Percentiles rank a stretch among this genome's conserved stretches.
phyloP scores from a whole-genome alignment of 2,797 vertebrate species.

The Monodelphis domestica region DNA sequence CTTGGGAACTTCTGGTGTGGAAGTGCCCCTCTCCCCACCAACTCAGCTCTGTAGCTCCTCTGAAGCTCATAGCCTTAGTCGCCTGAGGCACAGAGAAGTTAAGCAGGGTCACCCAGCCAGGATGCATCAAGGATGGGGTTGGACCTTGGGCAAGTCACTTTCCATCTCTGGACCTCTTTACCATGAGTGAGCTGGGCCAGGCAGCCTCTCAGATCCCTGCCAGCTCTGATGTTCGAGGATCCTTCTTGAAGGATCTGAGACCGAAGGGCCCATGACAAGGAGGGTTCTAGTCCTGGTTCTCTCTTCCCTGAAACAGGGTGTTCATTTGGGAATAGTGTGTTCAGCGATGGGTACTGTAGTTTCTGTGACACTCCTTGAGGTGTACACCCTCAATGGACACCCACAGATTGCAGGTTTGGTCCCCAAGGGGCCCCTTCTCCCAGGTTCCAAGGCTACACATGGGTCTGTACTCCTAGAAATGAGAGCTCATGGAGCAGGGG shows the following conservation, averaged over 20 bases:
- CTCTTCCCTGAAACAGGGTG: too few species aligned
- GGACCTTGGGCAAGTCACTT: too few species aligned
- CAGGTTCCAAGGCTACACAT: background rate
- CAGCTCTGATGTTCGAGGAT: background rate
- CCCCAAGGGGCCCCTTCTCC: background rate
- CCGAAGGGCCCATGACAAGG: too few species aligned
- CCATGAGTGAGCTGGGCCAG: too few species aligned
- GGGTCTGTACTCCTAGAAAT: background rate
- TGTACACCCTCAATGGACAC: background rate
- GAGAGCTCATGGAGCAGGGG: background rate
- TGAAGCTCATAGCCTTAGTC: background rate
- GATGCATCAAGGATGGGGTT: background rate
- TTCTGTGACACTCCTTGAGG: background rate
- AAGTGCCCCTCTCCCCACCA: background rate
- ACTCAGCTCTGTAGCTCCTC: background rate
- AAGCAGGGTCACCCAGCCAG: background rate
- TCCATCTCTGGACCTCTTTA: background rate
- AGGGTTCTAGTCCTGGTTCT: background rate
- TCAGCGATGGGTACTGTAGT: background rate
- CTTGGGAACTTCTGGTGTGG: background rate
- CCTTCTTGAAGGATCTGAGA: background rate
- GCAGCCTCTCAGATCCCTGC: background rate
- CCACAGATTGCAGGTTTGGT: background rate
- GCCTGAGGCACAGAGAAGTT: background rate
- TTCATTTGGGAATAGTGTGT: background rate